Evolutionary conservation across 1,140 invertebrate genomes (phyloP).

Genomic region (Brachionus plicatilis): DNA sequence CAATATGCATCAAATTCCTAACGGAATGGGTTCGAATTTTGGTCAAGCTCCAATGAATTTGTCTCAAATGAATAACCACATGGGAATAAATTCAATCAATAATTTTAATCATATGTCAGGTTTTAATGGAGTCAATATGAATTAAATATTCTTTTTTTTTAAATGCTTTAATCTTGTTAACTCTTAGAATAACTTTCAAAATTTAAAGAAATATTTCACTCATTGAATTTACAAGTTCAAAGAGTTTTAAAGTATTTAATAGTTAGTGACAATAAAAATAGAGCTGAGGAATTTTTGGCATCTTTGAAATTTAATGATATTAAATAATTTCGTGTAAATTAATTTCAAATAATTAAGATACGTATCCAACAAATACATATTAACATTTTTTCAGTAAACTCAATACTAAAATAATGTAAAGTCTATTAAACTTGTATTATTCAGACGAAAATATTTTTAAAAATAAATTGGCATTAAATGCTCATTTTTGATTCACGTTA

Average conservation of each 20-base stretch:
- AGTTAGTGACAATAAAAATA: background rate
- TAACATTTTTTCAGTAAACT: background rate
- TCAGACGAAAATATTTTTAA: background rate
- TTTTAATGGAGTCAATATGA: slow-evolving; percentile 6
- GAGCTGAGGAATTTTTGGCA: background rate
- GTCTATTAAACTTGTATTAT: background rate
- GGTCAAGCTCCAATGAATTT: slow-evolving; percentile 16
- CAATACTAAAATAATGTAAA: background rate
- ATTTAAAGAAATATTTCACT: background rate
- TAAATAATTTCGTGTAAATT: background rate
- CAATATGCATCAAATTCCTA: background rate
- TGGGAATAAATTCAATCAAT: slow-evolving; percentile 25
- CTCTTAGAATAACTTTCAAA: background rate
- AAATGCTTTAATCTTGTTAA: background rate
- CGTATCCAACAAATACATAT: background rate
- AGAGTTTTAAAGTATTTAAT: background rate
- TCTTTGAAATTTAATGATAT: background rate
- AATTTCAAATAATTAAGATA: background rate
- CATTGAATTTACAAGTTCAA: background rate
- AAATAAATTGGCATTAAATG: background rate
- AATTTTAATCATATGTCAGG: slow-evolving; percentile 4
- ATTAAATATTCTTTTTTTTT: background rate
- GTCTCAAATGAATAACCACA: background rate
- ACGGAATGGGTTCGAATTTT: background rate
- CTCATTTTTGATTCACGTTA: background rate